Percentiles rank a stretch among this genome's conserved stretches.
These are phyloP conservation scores for Xenus cinereus DNA, from an alignment of 2,113 vertebrate genomes.

Conservation along the genomic window DNA sequence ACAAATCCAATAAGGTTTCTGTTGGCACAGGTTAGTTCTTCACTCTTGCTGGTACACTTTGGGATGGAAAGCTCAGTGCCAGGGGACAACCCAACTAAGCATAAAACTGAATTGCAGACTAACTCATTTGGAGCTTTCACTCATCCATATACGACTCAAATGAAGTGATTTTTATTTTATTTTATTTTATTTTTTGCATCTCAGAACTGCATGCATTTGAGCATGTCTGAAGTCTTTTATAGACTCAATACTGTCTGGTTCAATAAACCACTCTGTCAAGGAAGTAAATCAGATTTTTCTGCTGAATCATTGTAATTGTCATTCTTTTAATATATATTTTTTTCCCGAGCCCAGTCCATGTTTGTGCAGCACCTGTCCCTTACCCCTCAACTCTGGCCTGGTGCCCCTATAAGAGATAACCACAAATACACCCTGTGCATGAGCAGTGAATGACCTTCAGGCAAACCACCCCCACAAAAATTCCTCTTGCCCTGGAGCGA, in stretches of 20 bases:
- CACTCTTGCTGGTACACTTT: background rate
- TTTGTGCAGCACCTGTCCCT: background rate
- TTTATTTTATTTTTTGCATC: background rate
- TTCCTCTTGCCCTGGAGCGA: background rate
- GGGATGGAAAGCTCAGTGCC: background rate
- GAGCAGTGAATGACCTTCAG: background rate
- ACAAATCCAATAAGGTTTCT: background rate
- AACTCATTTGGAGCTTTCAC: background rate
- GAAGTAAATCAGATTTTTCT: constrained; percentile 21
- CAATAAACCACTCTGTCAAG: constrained; percentile 27
- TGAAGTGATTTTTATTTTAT: background rate
- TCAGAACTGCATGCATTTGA: constrained; percentile 12
- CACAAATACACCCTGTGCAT: accelerated
- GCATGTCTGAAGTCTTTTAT: constrained; percentile 27
- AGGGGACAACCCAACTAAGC: background rate
- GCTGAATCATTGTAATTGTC: background rate
- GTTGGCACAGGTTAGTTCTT: background rate
- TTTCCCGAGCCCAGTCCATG: background rate
- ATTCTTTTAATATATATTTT: background rate
- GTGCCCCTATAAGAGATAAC: background rate
- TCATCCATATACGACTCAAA: background rate
- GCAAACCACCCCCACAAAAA: background rate
- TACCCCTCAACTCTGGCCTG: background rate
- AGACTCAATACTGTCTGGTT: background rate
- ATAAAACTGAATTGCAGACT: background rate